Base-by-base conservation (phyloP, 2,797 vertebrate genomes). In the Allobates femoralis region DNA sequence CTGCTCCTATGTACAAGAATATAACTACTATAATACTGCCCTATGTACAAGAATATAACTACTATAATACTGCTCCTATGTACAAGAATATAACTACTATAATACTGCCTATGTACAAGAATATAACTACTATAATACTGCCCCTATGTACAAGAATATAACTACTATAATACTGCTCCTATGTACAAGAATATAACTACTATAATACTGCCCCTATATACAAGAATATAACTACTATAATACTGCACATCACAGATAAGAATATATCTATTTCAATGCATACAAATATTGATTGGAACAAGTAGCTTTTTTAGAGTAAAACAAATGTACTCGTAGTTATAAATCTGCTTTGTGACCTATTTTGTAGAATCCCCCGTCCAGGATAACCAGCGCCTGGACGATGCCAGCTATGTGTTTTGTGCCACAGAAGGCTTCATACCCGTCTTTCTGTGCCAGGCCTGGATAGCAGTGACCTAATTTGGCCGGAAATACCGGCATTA, bases 321-420 rank as follows among this genome's bases (percentile, higher is more conserved):
- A n/a, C 26, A 78, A 58, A 58, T 78, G 28, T 37, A 46, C 41
- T n/a, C 2, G 41, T 46, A 66, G 62, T 67, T 30, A 51, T 0
- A 67, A 51, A 41, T 75, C n/a, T 58, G 67, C 67, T 14, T 32
- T 58, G 26, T 69, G 74, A 85, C 75, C 76, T 79, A 85, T 85
- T 85, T 85, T 71, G 62, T n/a, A 78, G 2, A 78, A 66, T 78
- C 74, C 62, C 46, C 55, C 0, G 46, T 23, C 34, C 30, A 11
- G 69, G 74, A 85, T 78, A 78, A 58, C 32, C 84, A 79, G 84
- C 66, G 84, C 8, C 64, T 2, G 18, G 23, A 50, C 23, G 0
- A 23, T 73, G 77, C 78, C 84, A 81, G 32, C 16, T 37, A 79
- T 60, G 26, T 58, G 8, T 51, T 71, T 7, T 51, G 37, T 53